Evolutionary conservation across 2,888 invertebrate genomes (phyloP), one percentile per base, ranked within the genome.

Genomic region (Serrognathus titanus): DNA sequence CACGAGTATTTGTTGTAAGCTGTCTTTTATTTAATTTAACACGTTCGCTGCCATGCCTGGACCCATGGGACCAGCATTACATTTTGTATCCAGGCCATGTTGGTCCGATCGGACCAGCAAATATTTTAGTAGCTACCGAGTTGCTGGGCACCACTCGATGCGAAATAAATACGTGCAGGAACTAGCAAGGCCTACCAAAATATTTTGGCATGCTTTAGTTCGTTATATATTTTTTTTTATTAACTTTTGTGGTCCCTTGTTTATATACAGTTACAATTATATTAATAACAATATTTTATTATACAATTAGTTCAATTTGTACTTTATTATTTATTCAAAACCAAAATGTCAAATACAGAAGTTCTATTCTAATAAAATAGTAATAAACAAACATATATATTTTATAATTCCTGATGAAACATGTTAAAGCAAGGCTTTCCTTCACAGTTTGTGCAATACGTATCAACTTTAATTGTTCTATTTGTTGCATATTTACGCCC

Each of bases 371-470:
- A 38, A 38, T 38, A 38, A 11, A 38, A 38, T 38, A n/a, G 10
- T 38, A 38, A 38, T 10, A 10, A 38, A 38, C 10, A 11, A 38
- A 38, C 5, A 2, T 38, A 10, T 38, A 3, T 38, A n/a, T n/a
- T 38, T 38, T 38, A 38, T n/a, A 16, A 16, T 16, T 38, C 11
- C 11, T 38, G 10, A 38, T 11, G 38, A 38, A 38, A 11, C 11
- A n/a, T 4, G 11, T 38, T 38, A 38, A 38, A 38, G 11, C 38
- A 38, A 38, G 11, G 38, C 2, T 38, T 11, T 10, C 1, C 11
- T 11, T 10, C 69, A 48, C 76, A 73, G 72, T 56, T 75, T 36
- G 43, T 66, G 11, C 38, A 38, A 38, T n/a, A 38, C 10, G 38
- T 11, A 38, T 38, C 11, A 38, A 39, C 39, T 39, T 39, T 39